Base-by-base conservation (phyloP, 1,140 invertebrate genomes). In the Popillia japonica region DNA sequence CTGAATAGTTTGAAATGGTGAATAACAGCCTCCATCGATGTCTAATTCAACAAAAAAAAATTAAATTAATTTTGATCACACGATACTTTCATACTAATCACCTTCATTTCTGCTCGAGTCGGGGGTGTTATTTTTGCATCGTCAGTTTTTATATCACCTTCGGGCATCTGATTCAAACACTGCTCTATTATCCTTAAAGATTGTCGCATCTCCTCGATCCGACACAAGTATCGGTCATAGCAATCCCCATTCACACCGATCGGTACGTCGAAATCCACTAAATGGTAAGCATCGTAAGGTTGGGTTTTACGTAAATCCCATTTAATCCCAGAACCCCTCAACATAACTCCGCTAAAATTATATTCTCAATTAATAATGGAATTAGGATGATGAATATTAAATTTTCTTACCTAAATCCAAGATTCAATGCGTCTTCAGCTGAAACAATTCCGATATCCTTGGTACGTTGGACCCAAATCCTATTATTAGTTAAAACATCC, bases 391-490 rank as follows among this genome's bases (percentile, higher is more conserved):
- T n/a, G n/a, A n/a, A n/a, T 34, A 34, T 34, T 34, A 34, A 34
- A 34, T 34, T 75, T 77, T 17, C 11, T 77, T 84, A 92, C 91
- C 92, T 95, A 86, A 96, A 98, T 0, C 98, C 98, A 86, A 93
- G 94, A 87, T 99, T 96, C 0, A 99, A 87, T 0, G 98, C 98
- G 84, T 99, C 96, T 86, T 97, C 93, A 11, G 97, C 94, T 3
- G 91, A 90, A 0, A 99, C 92, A 27, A 96, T 88, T 0, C 97
- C 97, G 82, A 99, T 95, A 84, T 97, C 95, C 85, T 93, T 92
- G 3, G 96, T 98, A 78, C 98, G 87, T 79, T 93, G 90, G 79
- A 94, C 92, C 96, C 97, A 99, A 82, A 99, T 95, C 80, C 96
- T 89, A 87, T 99, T 99, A n/a, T 92, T 92, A 0, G 96, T 97